Evolutionary conservation across 2,113 vertebrate genomes (phyloP).

Genomic region (Equus przewalskii): DNA sequence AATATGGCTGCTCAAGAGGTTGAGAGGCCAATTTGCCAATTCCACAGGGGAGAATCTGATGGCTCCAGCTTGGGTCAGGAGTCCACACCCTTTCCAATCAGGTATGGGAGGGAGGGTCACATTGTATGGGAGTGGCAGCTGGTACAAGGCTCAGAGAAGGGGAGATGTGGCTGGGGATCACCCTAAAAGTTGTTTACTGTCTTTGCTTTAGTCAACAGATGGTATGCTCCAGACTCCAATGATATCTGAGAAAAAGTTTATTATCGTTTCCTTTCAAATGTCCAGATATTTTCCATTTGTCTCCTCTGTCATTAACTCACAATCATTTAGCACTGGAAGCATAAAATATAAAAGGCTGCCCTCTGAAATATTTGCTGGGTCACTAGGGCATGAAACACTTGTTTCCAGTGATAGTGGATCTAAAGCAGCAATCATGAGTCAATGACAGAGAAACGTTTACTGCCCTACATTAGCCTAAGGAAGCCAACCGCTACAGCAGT

Average conservation of each 20-base stretch:
- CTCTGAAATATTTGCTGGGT: conserved; percentile 57
- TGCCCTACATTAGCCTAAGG: background rate
- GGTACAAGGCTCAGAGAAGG: background rate
- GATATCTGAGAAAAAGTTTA: conserved; percentile 1
- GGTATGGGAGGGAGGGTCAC: background rate
- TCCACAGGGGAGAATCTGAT: background rate
- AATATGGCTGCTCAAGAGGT: background rate
- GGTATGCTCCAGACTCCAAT: background rate
- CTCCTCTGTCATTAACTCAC: conserved; percentile 25
- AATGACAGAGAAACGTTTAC: background rate
- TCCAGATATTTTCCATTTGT: conserved; percentile 50
- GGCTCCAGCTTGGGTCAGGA: background rate
- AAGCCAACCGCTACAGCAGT: conserved; percentile 23
- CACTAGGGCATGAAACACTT: conserved; percentile 57
- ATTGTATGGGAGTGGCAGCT: background rate
- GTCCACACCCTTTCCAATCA: background rate
- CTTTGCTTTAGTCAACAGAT: background rate
- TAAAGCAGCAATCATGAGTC: conserved; percentile 2
- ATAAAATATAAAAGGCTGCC: background rate
- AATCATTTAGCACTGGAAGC: background rate
- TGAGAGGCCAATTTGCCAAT: background rate
- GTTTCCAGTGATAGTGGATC: conserved; percentile 47
- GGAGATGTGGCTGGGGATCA: too few species aligned
- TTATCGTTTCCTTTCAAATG: conserved; percentile 18
- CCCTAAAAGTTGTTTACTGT: background rate